Evolutionary conservation across 2,888 invertebrate genomes (phyloP).

Genomic region (Masnerella sp.): DNA sequence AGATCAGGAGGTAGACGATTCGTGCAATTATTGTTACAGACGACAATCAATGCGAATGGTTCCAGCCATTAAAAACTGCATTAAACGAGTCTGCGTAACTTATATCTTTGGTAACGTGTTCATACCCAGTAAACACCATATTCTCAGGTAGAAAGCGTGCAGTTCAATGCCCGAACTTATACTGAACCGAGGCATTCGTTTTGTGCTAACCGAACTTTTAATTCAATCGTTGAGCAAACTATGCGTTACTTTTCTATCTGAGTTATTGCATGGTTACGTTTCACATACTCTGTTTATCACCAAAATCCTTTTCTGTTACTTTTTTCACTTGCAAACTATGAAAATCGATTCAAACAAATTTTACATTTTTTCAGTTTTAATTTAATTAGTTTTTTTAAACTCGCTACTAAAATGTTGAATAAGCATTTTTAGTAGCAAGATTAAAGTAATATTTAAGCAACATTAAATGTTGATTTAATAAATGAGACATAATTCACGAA

Average conservation of each 20-base stretch:
- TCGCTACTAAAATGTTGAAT: too few species aligned
- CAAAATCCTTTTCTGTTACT: too few species aligned
- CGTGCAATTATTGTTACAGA: conserved; percentile 27
- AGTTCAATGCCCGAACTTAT: conserved; percentile 14
- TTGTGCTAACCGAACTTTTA: conserved; percentile 21
- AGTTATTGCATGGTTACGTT: conserved; percentile 22
- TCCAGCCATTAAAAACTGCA: conserved; percentile 62
- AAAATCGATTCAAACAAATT: too few species aligned
- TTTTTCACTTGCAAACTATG: too few species aligned
- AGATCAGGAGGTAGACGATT: conserved; percentile 43
- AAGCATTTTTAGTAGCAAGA: too few species aligned
- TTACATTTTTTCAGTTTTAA: too few species aligned
- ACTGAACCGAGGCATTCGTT: conserved; percentile 11
- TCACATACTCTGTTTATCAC: background rate
- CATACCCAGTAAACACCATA: conserved; percentile 17
- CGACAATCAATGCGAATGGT: conserved; percentile 61
- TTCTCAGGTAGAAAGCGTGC: conserved; percentile 13
- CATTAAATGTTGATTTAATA: too few species aligned
- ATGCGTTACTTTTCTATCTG: conserved; percentile 20
- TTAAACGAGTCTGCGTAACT: conserved; percentile 30
- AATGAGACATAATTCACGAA: too few species aligned
- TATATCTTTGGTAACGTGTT: conserved; percentile 53
- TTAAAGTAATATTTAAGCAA: too few species aligned
- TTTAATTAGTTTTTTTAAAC: too few species aligned
- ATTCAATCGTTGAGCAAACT: conserved; percentile 29